phyloP scores from a whole-genome alignment of 1,140 invertebrate genomes.

The Anthonomus grandis region DNA sequence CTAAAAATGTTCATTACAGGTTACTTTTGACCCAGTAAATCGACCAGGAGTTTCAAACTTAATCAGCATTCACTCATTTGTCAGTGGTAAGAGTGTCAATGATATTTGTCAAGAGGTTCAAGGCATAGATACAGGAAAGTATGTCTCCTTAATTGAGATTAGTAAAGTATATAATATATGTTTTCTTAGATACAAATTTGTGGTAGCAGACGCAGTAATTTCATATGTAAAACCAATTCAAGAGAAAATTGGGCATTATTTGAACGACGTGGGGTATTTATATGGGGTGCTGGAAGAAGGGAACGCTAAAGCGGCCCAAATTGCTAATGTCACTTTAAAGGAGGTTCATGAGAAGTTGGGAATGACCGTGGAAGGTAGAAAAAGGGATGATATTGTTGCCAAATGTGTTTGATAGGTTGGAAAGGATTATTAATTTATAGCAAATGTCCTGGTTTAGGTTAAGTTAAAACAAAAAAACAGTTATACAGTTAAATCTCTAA shows the following conservation, averaged over 20 bases:
- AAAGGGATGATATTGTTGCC: not conserved
- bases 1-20: slow-evolving; percentile 43
- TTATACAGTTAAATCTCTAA: not conserved
- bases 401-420: not conserved
- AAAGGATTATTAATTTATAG: not conserved
- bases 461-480: not conserved
- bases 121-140: slow-evolving; percentile 70
- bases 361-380: slow-evolving; percentile 39
- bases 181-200: slow-evolving; percentile 66
- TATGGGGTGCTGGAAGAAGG: slow-evolving; percentile 67
- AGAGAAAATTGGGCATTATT: slow-evolving; percentile 56
- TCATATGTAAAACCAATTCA: slow-evolving; percentile 73
- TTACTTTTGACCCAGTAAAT: slow-evolving; percentile 73
- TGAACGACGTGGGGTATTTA: slow-evolving; percentile 64
- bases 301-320: slow-evolving; percentile 61
- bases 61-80: slow-evolving; percentile 76
- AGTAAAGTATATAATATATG: slow-evolving; percentile 13
- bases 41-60: slow-evolving; percentile 89
- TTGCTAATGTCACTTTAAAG: slow-evolving; percentile 65
- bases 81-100: slow-evolving; percentile 65
- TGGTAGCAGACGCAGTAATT: slow-evolving; percentile 71
- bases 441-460: not conserved
- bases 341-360: slow-evolving; percentile 69
- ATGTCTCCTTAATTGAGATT: slow-evolving; percentile 34
- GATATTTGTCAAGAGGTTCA: slow-evolving; percentile 68